Evolutionary conservation across 2,888 invertebrate genomes (phyloP), one percentile per base, ranked within the genome.

Genomic region (Seira ritae): DNA sequence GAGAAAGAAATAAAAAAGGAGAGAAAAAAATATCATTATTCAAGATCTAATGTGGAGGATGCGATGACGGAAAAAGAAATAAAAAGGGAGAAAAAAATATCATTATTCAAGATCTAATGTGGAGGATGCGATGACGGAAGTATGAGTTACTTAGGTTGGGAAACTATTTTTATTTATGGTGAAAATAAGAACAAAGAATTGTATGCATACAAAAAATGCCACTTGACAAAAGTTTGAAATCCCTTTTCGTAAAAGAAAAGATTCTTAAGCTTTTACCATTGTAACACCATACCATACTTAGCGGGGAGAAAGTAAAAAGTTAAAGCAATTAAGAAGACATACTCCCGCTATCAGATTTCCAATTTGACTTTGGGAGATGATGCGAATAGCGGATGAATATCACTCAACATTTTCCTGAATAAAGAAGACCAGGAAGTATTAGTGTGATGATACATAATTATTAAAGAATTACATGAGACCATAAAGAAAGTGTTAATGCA

Each of bases 41-140:
- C 4, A 60, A 60, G n/a, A 60, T 60, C 4, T 60, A 60, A 60
- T 22, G 62, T 73, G 73, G 62, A 62, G 62, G 62, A 73, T 73
- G 73, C 73, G 62, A 73, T 62, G 73, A 62, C 62, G 73, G 23
- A 55, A 17, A 23, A 65, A 73, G 62, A 66, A 65, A 66, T 74
- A 22, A 62, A 66, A 31, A 46, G 66, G 1, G 65, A 31, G 31
- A n/a, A 31, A 2, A 12, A 6, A 6, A 22, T 65, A 19, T 65
- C 23, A 19, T 23, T 65, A 65, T 17, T 20, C 65, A 74, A 74
- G 23, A 31, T 31, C 31, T 31, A 31, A 31, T 31, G 66, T 75
- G 75, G 66, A 66, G 67, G 68, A 75, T 75, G 75, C 67, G 66
- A 75, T 68, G 75, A 67, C 46, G 75, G 75, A 75, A 75, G 31